These are phyloP conservation scores for Idaea aversata DNA, from an alignment of 2,888 invertebrate species.

Conservation along the genomic window DNA sequence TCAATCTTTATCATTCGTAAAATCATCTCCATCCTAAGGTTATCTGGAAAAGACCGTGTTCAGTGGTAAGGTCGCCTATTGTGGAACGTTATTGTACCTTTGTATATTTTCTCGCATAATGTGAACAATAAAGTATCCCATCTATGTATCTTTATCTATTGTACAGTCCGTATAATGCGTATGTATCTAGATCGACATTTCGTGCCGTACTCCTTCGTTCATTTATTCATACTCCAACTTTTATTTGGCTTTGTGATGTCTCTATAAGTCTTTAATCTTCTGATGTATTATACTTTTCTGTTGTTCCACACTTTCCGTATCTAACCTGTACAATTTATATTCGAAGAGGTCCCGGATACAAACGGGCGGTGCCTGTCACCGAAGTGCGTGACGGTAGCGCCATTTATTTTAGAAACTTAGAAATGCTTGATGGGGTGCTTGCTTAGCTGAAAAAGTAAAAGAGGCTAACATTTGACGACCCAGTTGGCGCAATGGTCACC, in stretches of 20 bases:
- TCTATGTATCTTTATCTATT: not conserved
- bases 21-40: too few species aligned
- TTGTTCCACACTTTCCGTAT: not conserved
- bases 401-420: slow-evolving; percentile 19
- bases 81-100: too few species aligned
- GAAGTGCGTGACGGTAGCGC: slow-evolving; percentile 24
- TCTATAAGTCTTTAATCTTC: not conserved
- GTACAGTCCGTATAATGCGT: not conserved
- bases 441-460: not conserved
- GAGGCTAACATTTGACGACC: not conserved
- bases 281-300: not conserved
- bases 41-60: too few species aligned
- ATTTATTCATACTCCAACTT: not conserved
- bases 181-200: not conserved
- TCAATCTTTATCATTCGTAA: too few species aligned
- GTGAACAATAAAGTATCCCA: not conserved
- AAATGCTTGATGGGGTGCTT: not conserved
- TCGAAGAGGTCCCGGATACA: slow-evolving; percentile 13
- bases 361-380: slow-evolving; percentile 24
- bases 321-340: slow-evolving; percentile 6
- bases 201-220: not conserved
- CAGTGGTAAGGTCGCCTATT: too few species aligned
- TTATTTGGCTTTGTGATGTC: not conserved
- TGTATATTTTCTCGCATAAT: too few species aligned
- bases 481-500: too few species aligned